Base-by-base conservation (phyloP, 1,140 invertebrate species). In the Psilanteris sp. region DNA sequence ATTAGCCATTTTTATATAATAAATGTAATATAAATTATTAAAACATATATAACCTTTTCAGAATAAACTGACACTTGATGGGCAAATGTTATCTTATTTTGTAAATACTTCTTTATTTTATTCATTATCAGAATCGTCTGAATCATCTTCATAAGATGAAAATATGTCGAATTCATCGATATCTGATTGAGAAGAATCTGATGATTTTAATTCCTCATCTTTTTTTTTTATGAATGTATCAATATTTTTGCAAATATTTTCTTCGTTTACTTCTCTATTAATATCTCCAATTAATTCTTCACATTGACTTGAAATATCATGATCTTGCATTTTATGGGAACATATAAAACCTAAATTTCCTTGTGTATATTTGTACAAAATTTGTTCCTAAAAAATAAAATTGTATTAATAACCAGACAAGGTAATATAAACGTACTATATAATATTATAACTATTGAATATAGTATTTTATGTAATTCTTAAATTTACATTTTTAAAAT, bases 291-390 rank as follows among this genome's bases (percentile, higher is more conserved):
- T n/a, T n/a, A n/a, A n/a, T n/a, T n/a, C n/a, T n/a, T n/a, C n/a
- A n/a, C n/a, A n/a, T n/a, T n/a, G n/a, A n/a, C n/a, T n/a, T n/a
- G n/a, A n/a, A n/a, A n/a, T n/a, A n/a, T n/a, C n/a, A n/a, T n/a
- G n/a, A n/a, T n/a, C n/a, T n/a, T n/a, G n/a, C n/a, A n/a, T n/a
- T n/a, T n/a, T n/a, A 29, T 50, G 39, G 2, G 11, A n/a, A 52
- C 52, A 66, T 16, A 73, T 43, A 0, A 73, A 32, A 7, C 59
- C 70, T 11, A 73, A 44, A 61, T 22, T 37, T 9, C 59, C 61
- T 13, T 59, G 59, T 0, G 26, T 16, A 20, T 73, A 73, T 22
- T 66, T 64, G 34, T 39, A 36, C 7, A 24, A 11, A 5, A 34
- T 7, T 16, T 26, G 16, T 4, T 50, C 34, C 66, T 70, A 20